Percentiles rank a stretch among this genome's conserved stretches.
These are phyloP conservation scores for Pogonomyrmex barbatus DNA, from an alignment of 1,140 invertebrate genomes.

Conservation along the genomic window DNA sequence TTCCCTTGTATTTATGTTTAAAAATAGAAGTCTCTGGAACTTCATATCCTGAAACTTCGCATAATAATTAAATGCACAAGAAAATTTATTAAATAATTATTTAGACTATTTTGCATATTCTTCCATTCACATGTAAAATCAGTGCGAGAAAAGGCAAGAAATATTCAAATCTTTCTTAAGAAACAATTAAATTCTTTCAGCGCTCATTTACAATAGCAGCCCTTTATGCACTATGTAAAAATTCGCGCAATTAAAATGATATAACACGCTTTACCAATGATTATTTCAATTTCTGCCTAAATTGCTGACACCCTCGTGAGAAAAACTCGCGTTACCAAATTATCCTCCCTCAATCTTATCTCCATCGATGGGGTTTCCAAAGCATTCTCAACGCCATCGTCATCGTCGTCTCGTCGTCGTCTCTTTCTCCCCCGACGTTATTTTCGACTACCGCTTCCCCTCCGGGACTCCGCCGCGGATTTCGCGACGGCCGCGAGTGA, in stretches of 20 bases:
- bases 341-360: no score
- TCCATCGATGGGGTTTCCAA: neutral
- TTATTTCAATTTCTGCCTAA: neutral
- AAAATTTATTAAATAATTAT: neutral
- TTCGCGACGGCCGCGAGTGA: slow-evolving; percentile 44
- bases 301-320: neutral
- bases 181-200: slow-evolving; percentile 28
- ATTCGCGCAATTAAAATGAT: slow-evolving; percentile 6
- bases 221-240: neutral
- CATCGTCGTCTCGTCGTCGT: neutral
- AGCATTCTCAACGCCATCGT: neutral
- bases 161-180: slow-evolving; percentile 7
- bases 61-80: neutral
- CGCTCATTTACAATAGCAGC: slow-evolving; percentile 12
- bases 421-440: slow-evolving; percentile 11
- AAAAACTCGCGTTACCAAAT: neutral
- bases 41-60: neutral
- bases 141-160: neutral
- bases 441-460: slow-evolving; percentile 48
- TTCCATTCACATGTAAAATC: neutral
- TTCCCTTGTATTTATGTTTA: neutral
- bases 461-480: neutral
- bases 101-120: neutral
- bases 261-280: neutral
- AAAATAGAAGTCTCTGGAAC: no score